Base-by-base conservation (phyloP, 2,113 vertebrate species). In the Hyaena hyaena region DNA sequence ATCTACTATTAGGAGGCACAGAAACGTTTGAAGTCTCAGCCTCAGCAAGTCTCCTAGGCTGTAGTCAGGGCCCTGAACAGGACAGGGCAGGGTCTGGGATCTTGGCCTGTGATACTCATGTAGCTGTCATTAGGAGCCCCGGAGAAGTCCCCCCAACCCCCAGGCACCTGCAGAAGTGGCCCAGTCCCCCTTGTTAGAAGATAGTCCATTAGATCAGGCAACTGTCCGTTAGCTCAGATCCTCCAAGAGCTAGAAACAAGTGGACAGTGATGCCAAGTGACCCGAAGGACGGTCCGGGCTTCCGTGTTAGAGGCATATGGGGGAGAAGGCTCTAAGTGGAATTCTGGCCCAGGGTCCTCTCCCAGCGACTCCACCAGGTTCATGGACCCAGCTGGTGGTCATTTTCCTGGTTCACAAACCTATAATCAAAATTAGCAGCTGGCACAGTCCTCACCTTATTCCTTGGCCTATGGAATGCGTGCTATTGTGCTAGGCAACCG, bases 191-290 rank as follows among this genome's bases (percentile, higher is more conserved):
- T 55, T n/a, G 55, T 90, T 31, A 93, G 85, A 58, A 93, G 77
- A 88, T 0, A 66, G 17, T 43, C 26, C 33, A 16, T 23, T n/a
- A 39, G 61, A 45, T 61, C 5, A 0, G 35, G 45, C 50, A 61
- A 63, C 45, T 31, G 10, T 39, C 39, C 39, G 4, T 39, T 39
- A 39, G 39, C 39, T 39, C 39, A 39, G 50, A 2, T 85, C 88
- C 85, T 95, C 63, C 39, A 81, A 66, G 63, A 26, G 45, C 31
- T 63, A 21, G 31, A n/a, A 76, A 76, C 24, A 39, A 79, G 95
- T 28, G n/a, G 19, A 23, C 23, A 50, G 26, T n/a, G 76, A 17
- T 19, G 3, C 71, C 33, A 43, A 61, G 17, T 16, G 33, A 33
- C 71, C 50, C 19, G 11, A 74, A 73, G 31, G 35, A 24, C 7